phyloP scores from a whole-genome alignment of 2,888 invertebrate genomes.

The Elegia similella region DNA sequence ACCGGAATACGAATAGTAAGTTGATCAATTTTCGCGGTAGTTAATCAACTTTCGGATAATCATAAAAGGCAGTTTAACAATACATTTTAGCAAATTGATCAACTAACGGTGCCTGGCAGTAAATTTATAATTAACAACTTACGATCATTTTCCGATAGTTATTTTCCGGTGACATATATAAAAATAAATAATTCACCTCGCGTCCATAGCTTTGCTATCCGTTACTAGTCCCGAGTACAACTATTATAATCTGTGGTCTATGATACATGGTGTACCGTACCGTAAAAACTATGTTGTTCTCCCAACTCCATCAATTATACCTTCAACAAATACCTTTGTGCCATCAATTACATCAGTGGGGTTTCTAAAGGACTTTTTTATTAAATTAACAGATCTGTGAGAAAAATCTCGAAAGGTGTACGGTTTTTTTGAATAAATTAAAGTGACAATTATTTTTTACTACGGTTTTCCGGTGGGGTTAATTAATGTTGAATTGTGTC shows the following conservation, averaged over 20 bases:
- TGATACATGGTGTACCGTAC: conserved; percentile 12
- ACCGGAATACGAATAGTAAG: too few species aligned
- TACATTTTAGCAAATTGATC: too few species aligned
- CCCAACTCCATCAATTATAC: conserved; percentile 43
- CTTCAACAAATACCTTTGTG: conserved; percentile 37
- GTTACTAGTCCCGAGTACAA: conserved; percentile 20
- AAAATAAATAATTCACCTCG: background rate
- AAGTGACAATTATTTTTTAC: conserved; percentile 11
- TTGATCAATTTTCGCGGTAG: too few species aligned
- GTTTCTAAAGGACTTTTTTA: conserved; percentile 30
- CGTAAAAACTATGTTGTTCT: conserved; percentile 21
- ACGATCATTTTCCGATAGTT: too few species aligned
- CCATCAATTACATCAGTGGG: conserved; percentile 37
- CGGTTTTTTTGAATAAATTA: conserved; percentile 8
- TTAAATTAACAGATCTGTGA: conserved; percentile 45
- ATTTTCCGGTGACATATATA: too few species aligned
- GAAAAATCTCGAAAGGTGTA: conserved; percentile 20
- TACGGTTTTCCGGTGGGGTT: conserved; percentile 4
- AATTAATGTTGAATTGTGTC: conserved; percentile 16
- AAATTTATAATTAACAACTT: too few species aligned
- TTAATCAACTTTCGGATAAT: too few species aligned
- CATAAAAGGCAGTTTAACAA: too few species aligned
- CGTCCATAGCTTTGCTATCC: conserved; percentile 11
- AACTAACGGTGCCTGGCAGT: too few species aligned
- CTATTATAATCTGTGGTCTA: conserved; percentile 19